Percentiles rank a stretch among this genome's conserved stretches.
phyloP scores from a whole-genome alignment of 2,797 vertebrate species.

The Netta rufina region DNA sequence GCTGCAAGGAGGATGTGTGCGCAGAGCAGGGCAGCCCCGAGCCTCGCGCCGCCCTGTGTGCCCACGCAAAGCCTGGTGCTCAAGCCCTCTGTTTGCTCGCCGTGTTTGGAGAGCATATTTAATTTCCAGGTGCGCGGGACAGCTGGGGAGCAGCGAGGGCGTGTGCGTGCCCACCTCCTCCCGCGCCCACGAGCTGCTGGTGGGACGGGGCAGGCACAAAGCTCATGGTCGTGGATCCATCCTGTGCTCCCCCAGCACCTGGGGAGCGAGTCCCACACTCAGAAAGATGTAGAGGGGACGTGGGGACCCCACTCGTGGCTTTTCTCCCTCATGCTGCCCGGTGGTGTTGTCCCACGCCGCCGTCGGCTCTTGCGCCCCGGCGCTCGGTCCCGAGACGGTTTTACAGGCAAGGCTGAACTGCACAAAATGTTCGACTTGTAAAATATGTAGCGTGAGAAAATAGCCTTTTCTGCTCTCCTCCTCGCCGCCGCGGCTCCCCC shows the following conservation, averaged over 20 bases:
- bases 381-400: background rate
- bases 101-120: constrained; percentile 9
- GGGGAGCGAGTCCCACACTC: background rate
- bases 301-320: background rate
- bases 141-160: background rate
- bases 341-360: background rate
- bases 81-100: background rate
- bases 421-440: constrained; percentile 52
- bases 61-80: background rate
- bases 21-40: background rate
- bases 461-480: constrained; percentile 62
- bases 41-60: background rate
- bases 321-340: background rate
- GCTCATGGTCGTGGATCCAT: background rate
- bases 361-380: constrained; percentile 1
- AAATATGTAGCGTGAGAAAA: constrained; percentile 64
- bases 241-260: background rate
- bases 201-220: accelerated
- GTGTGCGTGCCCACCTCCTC: background rate
- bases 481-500: constrained; percentile 37
- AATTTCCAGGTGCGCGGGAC: constrained; percentile 1
- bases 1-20: background rate
- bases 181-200: background rate
- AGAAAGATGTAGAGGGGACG: background rate
- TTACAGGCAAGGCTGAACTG: constrained; percentile 48